Evolutionary conservation across 1,140 invertebrate species (phyloP).

Genomic region (Palaemon carinicauda): DNA sequence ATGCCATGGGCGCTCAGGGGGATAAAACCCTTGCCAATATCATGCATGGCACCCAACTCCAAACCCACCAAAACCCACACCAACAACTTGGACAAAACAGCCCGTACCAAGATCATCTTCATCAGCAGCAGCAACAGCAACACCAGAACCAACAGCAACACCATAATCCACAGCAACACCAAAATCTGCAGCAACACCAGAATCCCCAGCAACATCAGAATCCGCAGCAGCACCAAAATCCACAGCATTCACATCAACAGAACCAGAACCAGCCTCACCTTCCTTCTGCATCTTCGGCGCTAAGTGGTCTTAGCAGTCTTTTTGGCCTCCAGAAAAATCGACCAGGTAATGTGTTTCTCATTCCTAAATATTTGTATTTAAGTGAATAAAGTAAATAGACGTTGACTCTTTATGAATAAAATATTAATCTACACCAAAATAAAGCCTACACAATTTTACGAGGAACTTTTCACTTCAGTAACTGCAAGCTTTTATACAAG

Average conservation of each 20-base stretch:
- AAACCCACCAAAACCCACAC: neutral
- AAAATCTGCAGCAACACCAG: neutral
- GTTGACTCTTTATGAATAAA: no score
- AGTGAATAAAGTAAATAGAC: no score
- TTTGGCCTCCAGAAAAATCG: slow-evolving; percentile 54
- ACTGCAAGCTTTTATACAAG: no score
- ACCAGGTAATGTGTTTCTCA: slow-evolving; percentile 39
- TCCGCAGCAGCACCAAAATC: neutral
- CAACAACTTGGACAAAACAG: neutral
- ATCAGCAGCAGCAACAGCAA: no score
- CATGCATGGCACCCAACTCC: slow-evolving; percentile 16
- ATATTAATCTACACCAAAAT: no score
- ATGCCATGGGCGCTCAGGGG: slow-evolving; percentile 7
- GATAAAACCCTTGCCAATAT: slow-evolving; percentile 22
- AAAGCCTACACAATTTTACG: no score
- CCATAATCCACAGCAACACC: neutral
- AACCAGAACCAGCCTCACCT: neutral
- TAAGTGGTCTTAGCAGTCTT: slow-evolving; percentile 50
- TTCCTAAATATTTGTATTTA: no score
- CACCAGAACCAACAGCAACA: neutral
- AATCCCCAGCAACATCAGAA: neutral
- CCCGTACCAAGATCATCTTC: neutral
- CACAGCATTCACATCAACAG: neutral
- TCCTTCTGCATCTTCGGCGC: slow-evolving; percentile 46
- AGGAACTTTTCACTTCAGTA: no score